Conservation (phyloP, 2,113 vertebrate species). For the Neolamprologus caudopunctatus region DNA sequence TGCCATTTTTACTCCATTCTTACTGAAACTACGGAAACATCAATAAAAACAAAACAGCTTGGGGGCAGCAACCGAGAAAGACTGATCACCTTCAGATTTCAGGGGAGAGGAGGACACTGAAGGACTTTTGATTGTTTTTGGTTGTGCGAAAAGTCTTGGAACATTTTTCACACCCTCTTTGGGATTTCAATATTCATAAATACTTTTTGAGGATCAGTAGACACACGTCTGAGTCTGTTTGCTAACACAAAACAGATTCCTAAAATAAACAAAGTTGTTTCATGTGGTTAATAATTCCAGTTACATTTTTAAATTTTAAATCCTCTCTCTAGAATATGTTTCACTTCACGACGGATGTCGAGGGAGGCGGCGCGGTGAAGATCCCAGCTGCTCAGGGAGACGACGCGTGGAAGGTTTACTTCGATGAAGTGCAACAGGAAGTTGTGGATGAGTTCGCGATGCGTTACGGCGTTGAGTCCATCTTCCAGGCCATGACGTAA, state of each 20-base stretch:
- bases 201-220: neutral
- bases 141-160: fast-evolving
- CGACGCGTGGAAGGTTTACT: conserved; percentile 96
- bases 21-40: neutral
- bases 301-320: neutral
- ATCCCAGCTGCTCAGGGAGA: conserved; percentile 86
- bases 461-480: conserved; percentile 93
- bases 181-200: neutral
- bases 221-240: neutral
- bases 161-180: neutral
- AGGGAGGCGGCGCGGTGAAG: conserved; percentile 81
- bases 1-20: neutral
- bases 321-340: conserved; percentile 81
- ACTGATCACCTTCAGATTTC: neutral
- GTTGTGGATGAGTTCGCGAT: conserved; percentile 96
- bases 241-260: neutral
- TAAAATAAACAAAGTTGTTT: neutral
- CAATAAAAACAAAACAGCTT: neutral
- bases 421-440: conserved; percentile 91
- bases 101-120: neutral
- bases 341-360: conserved; percentile 84
- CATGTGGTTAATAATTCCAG: neutral
- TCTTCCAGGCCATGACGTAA: conserved; percentile 99
- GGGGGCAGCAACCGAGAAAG: neutral
- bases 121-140: neutral